Evolutionary conservation across 2,888 invertebrate genomes (phyloP), one percentile per base, ranked within the genome.

Genomic region (Palloptera scutellata): DNA sequence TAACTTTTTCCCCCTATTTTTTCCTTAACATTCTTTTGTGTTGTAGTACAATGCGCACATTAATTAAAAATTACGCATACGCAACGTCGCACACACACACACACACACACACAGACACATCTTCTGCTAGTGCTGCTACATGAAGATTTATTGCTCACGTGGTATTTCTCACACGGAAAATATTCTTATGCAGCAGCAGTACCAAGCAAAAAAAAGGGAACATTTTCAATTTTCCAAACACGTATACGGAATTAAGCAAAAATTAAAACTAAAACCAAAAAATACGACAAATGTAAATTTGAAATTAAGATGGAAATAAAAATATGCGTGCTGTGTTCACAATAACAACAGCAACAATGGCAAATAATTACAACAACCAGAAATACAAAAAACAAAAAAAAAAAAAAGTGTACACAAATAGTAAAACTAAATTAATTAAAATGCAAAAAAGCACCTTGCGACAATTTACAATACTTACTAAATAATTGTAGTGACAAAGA

Each of bases 11-110:
- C 6, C 30, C 6, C n/a, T n/a, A n/a, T n/a, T n/a, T n/a, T n/a
- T n/a, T n/a, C n/a, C n/a, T n/a, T n/a, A n/a, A n/a, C n/a, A n/a
- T n/a, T n/a, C n/a, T n/a, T n/a, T n/a, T n/a, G n/a, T n/a, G n/a
- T n/a, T n/a, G n/a, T 30, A 30, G 30, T 30, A 30, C 30, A 30
- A 4, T 6, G 30, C 30, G 58, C 42, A 20, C 59, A 60, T 65
- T 60, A 59, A 65, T 59, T 65, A 51, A 64, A 51, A 51, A 58
- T 65, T 65, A 65, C 65, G 59, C 53, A 65, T 65, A 65, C 65
- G 65, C 59, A 65, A 58, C 52, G 65, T 53, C 53, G 65, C 59
- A 60, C 65, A 4, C 8, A 20, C 15, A 52, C 45, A 12, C 45
- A 45, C 45, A 45, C 45, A 13, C 45, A 12, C 45, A 13, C 45